Base-by-base conservation (phyloP, 2,888 invertebrate species). In the Spicauda simplicius region DNA sequence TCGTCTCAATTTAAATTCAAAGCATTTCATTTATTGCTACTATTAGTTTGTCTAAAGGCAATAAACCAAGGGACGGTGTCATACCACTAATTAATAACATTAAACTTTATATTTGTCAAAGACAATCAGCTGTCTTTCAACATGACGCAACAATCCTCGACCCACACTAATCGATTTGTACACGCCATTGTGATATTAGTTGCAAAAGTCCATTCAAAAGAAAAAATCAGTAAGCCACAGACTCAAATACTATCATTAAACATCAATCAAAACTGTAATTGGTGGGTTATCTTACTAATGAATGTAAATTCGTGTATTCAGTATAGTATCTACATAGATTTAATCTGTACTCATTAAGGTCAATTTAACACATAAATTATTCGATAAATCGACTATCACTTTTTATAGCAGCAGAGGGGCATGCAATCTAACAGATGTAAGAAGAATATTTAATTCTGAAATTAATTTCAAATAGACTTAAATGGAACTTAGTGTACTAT, bases 181-280 rank as follows among this genome's bases (percentile, higher is more conserved):
- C 64, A 65, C 64, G 64, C 64, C 18, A 65, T 54, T 33, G 45
- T 33, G 45, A n/a, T 54, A 65, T 59, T 59, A 65, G 52, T 16
- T 25, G 53, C 45, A 33, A 20, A 64, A 48, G 4, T 64, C 52
- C 37, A 52, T 64, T 37, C 52, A 16, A 33, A 10, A 57, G 37
- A 64, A 57, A 63, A 64, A 57, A 48, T 48, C 50, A 16, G 20
- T 57, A 41, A 41, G 48, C 50, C 64, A 57, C 64, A 20, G 20
- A 64, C 57, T 57, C 20, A 57, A 57, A 57, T 33, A 19, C 57
- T 33, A 25, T 52, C 50, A 52, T 57, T 64, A 64, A 52, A 57
- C 37, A 37, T 14, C 50, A 50, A 64, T 64, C 50, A 50, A 48
- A 45, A 11, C 45, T n/a, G n/a, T 45, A 33, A 45, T 45, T 45